Evolutionary conservation across 2,888 invertebrate genomes (phyloP).

Genomic region (Agonopterix alstromeriana): DNA sequence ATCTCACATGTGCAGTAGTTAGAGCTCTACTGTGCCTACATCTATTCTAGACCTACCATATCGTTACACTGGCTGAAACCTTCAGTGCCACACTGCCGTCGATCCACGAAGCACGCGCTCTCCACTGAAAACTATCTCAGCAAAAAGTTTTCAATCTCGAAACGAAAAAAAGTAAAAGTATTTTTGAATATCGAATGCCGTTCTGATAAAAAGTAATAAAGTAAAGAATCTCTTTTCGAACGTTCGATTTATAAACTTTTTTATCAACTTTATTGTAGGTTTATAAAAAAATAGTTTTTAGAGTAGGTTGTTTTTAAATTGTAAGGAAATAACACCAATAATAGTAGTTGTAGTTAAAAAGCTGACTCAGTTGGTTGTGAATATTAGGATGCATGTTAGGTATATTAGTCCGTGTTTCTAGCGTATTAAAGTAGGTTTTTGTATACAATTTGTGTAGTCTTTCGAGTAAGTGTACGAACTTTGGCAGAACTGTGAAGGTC

Average conservation of each 20-base stretch:
- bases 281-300: neutral
- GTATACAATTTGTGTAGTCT: neutral
- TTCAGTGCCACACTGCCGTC: conserved; percentile 56
- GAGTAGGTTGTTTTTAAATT: neutral
- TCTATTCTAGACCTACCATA: conserved; percentile 50
- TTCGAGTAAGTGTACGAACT: neutral
- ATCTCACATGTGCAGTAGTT: neutral
- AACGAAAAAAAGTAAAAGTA: neutral
- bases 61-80: conserved; percentile 54
- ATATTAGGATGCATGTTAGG: conserved; percentile 5
- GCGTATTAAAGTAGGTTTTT: neutral
- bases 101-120: conserved; percentile 54
- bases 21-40: conserved; percentile 4
- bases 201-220: too few species aligned
- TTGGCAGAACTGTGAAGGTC: conserved; percentile 1
- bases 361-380: conserved; percentile 48
- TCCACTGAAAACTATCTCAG: neutral
- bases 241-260: neutral
- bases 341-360: conserved; percentile 20
- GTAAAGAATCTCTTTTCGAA: neutral
- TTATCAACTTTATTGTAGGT: neutral
- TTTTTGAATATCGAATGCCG: too few species aligned
- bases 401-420: neutral
- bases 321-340: neutral
- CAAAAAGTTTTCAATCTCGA: conserved; percentile 1